These are phyloP conservation scores for Platichthys stellatus DNA, from an alignment of 2,113 vertebrate species.

Conservation along the genomic window DNA sequence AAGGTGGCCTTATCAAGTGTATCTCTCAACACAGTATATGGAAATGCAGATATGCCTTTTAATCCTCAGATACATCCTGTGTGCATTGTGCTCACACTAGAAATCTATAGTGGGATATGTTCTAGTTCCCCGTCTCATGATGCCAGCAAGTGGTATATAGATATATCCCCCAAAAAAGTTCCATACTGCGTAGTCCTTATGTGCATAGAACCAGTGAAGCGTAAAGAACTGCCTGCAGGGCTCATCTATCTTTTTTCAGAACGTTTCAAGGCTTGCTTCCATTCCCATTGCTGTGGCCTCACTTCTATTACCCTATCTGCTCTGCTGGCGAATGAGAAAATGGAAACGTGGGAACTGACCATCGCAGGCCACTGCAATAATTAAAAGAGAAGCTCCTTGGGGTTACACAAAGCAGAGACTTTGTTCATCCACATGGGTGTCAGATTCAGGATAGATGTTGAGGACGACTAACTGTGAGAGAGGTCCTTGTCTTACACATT, in stretches of 20 bases:
- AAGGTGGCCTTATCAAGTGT: slow-evolving; percentile 17
- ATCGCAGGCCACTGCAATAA: slow-evolving; percentile 36
- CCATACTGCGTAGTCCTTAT: not conserved
- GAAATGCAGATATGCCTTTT: slow-evolving; percentile 22
- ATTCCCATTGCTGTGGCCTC: slow-evolving; percentile 13
- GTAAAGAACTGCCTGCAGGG: not conserved
- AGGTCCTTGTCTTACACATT: slow-evolving; percentile 49
- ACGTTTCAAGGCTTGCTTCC: slow-evolving; percentile 11
- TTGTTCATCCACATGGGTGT: slow-evolving; percentile 11
- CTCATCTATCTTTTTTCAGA: not conserved
- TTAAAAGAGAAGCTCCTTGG: slow-evolving; percentile 36
- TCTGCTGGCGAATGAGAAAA: slow-evolving; percentile 45
- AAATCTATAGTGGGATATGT: slow-evolving; percentile 3
- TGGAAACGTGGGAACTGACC: slow-evolving; percentile 33
- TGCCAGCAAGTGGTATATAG: not conserved
- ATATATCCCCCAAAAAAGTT: not conserved
- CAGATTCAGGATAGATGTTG: slow-evolving; percentile 19
- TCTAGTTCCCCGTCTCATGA: not conserved
- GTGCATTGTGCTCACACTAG: not conserved
- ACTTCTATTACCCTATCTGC: slow-evolving; percentile 39
- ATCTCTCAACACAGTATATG: slow-evolving; percentile 20
- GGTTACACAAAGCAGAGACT: slow-evolving; percentile 23
- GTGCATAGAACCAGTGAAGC: not conserved
- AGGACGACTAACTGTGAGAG: slow-evolving; percentile 20
- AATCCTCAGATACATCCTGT: not conserved